A percentile compares a stretch with the other conserved stretches of the same genome.
Conservation (phyloP, 1,140 invertebrate species). For the Polyergus mexicanus region DNA sequence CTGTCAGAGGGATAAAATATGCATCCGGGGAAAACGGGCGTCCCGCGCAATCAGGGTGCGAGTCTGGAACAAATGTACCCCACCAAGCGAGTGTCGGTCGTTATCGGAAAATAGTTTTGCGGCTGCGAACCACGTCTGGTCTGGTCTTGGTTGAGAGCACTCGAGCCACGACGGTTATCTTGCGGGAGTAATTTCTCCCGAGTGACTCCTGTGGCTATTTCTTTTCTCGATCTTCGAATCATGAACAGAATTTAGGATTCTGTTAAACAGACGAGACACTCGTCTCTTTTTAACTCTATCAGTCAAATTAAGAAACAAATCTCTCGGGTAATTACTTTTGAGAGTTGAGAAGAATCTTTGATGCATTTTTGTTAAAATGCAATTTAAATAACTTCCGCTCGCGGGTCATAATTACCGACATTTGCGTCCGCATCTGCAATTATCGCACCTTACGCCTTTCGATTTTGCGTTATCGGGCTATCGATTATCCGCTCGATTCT, state of each 20-base stretch:
- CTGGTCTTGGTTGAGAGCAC: conserved; percentile 42
- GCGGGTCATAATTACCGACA: not conserved
- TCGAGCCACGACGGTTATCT: conserved; percentile 49
- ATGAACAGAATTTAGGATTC: conserved; percentile 11
- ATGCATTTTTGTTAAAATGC: not conserved
- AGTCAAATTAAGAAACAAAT: not conserved
- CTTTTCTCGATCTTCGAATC: conserved; percentile 21
- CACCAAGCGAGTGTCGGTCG: conserved; percentile 74
- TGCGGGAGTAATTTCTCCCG: conserved; percentile 49
- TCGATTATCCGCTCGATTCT: conserved; percentile 52
- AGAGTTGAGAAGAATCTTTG: not conserved
- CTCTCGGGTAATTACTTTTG: not conserved
- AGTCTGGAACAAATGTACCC: conserved; percentile 80
- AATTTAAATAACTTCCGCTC: conserved; percentile 19
- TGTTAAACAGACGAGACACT: not conserved
- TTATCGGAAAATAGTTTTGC: conserved; percentile 83
- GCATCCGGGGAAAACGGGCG: conserved; percentile 74
- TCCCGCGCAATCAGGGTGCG: conserved; percentile 78
- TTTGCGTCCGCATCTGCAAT: not conserved
- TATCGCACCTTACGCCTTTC: conserved; percentile 19
- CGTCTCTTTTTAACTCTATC: not conserved
- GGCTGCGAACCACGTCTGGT: conserved; percentile 67
- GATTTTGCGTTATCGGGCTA: conserved; percentile 30
- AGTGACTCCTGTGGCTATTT: conserved; percentile 33
- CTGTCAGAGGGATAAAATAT: conserved; percentile 81